Evolutionary conservation across 1,140 invertebrate species (phyloP), one percentile per base, ranked within the genome.

Genomic region (Drosophila serrata): DNA sequence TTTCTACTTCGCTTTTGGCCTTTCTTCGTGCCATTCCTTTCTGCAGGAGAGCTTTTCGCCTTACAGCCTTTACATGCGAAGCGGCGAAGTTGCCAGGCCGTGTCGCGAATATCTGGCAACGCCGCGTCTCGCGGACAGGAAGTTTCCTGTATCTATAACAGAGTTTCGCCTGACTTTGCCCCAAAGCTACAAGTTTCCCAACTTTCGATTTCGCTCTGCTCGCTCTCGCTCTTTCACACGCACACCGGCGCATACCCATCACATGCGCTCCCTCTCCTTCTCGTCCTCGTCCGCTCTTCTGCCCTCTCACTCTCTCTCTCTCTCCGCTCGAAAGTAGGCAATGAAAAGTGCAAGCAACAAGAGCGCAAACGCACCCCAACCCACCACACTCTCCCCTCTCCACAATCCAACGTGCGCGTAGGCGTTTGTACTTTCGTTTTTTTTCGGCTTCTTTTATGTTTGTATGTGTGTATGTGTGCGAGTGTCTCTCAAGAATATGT

Each of bases 81-180:
- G 17, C 68, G 62, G 48, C 78, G 60, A 67, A 56, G 37, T 45
- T 58, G 39, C 6, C 31, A 33, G 35, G 42, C 15, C 22, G 13
- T 29, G 22, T 49, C 24, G 15, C 27, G 29, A 22, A 31, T 24
- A 53, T 88, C 72, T 88, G 82, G 82, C 82, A 87, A 84, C 82
- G 63, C 84, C 48, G 39, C 49, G 22, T 13, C 29, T 55, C 39
- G 31, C 58, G 58, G n/a, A 70, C 67, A 75, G 37, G 56, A 19
- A 55, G 65, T 74, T 85, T 76, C 59, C 53, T 81, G 77, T 87
- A 88, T 87, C 80, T 87, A 87, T 87, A 88, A 88, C 80, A 87
- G 80, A 77, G 76, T 80, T 73, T 29, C 27, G 40, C 56, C 27
- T 57, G 24, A 42, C 39, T 45, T 57, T 70, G 60, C 53, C 51